A percentile compares a stretch with the other conserved stretches of the same genome.
Conservation (phyloP, 2,888 invertebrate species). For the Margaritifera margaritifera region DNA sequence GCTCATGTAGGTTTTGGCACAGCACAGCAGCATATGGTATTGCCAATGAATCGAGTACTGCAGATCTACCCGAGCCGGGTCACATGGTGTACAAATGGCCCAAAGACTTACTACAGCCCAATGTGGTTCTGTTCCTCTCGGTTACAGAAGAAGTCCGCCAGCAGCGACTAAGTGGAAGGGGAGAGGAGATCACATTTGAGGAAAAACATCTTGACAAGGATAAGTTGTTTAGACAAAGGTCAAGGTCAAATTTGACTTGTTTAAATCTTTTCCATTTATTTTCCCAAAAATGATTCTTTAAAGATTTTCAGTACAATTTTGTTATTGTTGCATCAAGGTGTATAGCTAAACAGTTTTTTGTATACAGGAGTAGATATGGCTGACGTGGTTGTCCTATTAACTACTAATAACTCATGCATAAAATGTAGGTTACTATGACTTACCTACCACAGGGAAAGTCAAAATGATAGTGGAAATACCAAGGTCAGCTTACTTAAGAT, state of each 20-base stretch:
- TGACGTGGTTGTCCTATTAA: no score
- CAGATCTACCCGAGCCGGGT: slow-evolving; percentile 38
- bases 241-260: no score
- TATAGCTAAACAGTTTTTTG: no score
- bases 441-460: no score
- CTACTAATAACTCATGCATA: no score
- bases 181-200: slow-evolving; percentile 42
- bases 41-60: slow-evolving; percentile 47
- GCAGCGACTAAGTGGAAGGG: slow-evolving; percentile 37
- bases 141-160: slow-evolving; percentile 50
- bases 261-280: neutral
- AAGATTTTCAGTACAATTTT: no score
- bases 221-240: slow-evolving; percentile 51
- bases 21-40: slow-evolving; percentile 60
- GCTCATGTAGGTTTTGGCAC: slow-evolving; percentile 54
- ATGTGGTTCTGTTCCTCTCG: slow-evolving; percentile 48
- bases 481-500: no score
- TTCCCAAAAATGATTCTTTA: neutral
- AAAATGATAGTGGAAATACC: no score
- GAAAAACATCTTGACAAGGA: slow-evolving; percentile 47
- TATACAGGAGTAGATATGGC: no score
- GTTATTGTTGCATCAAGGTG: no score
- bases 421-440: no score
- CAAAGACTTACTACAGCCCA: slow-evolving; percentile 47
- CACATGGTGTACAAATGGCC: slow-evolving; percentile 54